Evolutionary conservation across 2,888 invertebrate species (phyloP).

Genomic region (Andrena minutula): DNA sequence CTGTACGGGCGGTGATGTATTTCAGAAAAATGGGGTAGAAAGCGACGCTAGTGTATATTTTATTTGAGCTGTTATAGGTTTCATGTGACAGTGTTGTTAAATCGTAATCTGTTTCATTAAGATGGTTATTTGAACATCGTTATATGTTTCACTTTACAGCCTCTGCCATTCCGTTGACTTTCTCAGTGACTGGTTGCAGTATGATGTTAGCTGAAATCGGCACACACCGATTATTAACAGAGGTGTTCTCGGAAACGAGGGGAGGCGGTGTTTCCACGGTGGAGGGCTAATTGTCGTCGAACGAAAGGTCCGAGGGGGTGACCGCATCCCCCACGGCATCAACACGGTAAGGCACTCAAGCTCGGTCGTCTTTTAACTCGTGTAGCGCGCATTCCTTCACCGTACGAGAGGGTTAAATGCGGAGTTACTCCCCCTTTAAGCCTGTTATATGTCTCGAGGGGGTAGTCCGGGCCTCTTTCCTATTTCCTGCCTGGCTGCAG

Average conservation of each 20-base stretch:
- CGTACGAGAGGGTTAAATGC: slow-evolving; percentile 76
- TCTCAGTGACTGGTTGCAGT: neutral
- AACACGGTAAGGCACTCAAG: slow-evolving; percentile 84
- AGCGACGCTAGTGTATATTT: slow-evolving; percentile 13
- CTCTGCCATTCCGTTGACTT: neutral
- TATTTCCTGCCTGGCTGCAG: slow-evolving; percentile 68
- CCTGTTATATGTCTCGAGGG: slow-evolving; percentile 75
- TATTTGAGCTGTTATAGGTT: no score
- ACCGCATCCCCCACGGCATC: slow-evolving; percentile 74
- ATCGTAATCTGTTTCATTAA: no score
- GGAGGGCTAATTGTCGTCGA: slow-evolving; percentile 77
- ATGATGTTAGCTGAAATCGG: slow-evolving; percentile 16
- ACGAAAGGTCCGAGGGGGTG: slow-evolving; percentile 78
- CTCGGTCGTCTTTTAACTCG: slow-evolving; percentile 82
- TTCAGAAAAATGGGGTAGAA: slow-evolving; percentile 48
- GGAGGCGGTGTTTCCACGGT: slow-evolving; percentile 64
- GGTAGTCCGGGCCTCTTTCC: slow-evolving; percentile 65
- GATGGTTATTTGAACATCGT: no score
- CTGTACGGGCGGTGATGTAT: slow-evolving; percentile 29
- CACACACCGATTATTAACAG: slow-evolving; percentile 59
- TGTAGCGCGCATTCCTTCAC: slow-evolving; percentile 72
- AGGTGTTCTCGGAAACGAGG: slow-evolving; percentile 66
- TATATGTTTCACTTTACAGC: no score
- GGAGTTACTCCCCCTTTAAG: slow-evolving; percentile 74
- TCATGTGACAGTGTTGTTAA: no score